Conservation (phyloP, 2,797 vertebrate species). For the Sebastes steindachneri region DNA sequence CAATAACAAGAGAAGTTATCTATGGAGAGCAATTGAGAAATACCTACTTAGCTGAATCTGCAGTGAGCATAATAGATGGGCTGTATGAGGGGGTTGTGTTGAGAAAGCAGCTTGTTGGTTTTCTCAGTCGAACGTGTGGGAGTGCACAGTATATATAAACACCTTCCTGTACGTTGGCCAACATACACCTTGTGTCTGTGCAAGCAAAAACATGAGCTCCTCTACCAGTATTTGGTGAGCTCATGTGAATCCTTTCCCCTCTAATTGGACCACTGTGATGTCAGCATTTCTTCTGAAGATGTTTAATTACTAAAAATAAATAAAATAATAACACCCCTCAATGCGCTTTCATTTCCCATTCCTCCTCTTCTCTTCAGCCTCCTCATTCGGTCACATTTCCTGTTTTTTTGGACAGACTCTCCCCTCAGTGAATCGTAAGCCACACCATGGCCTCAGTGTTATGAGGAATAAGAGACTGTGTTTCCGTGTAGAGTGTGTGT, state of each 20-base stretch:
- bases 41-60: conserved; percentile 40
- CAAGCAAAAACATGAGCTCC: neutral
- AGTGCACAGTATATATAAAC: conserved; percentile 1
- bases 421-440: neutral
- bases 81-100: conserved; percentile 7
- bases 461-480: neutral
- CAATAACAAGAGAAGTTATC: conserved; percentile 57
- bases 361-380: neutral
- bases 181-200: neutral
- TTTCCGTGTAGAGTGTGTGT: neutral
- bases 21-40: conserved; percentile 50
- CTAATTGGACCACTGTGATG: neutral
- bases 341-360: neutral
- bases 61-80: conserved; percentile 26
- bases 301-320: conserved; percentile 6
- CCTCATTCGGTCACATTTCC: neutral
- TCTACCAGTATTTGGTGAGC: neutral
- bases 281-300: conserved; percentile 14
- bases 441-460: neutral
- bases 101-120: conserved; percentile 9
- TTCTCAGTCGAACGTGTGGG: conserved; percentile 17
- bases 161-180: neutral
- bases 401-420: neutral
- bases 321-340: neutral
- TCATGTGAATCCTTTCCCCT: neutral